Evolutionary conservation across 2,888 invertebrate genomes (phyloP).

Genomic region (Noctua fimbriata): DNA sequence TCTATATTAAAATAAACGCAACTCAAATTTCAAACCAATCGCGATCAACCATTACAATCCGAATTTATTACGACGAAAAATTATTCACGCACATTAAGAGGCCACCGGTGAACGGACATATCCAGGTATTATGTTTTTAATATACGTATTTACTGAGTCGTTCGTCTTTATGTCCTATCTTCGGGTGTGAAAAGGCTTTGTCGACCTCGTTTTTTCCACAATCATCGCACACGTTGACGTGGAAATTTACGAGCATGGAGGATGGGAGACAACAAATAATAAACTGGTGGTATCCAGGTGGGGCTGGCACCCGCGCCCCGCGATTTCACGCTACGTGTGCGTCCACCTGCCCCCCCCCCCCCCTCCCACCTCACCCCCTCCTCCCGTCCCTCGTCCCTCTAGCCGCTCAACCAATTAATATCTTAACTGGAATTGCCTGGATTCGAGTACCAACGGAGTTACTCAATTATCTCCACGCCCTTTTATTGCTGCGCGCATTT

Average conservation of each 20-base stretch:
- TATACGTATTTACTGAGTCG: conserved; percentile 78
- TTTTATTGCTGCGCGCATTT: conserved; percentile 80
- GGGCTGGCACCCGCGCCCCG: conserved; percentile 84
- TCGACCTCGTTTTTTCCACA: conserved; percentile 86
- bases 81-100: conserved; percentile 88
- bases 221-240: conserved; percentile 90
- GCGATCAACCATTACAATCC: conserved; percentile 87
- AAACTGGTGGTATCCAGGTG: conserved; percentile 86
- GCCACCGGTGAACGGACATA: conserved; percentile 76
- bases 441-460: conserved; percentile 74
- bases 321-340: conserved; percentile 90
- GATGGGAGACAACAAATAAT: conserved; percentile 90
- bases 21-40: conserved; percentile 85
- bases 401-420: conserved; percentile 84
- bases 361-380: conserved; percentile 57
- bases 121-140: conserved; percentile 77
- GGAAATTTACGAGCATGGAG: conserved; percentile 90
- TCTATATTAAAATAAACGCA: conserved; percentile 82
- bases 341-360: conserved; percentile 72
- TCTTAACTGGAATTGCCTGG: conserved; percentile 85
- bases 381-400: conserved; percentile 60
- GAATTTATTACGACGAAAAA: conserved; percentile 89
- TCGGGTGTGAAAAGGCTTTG: conserved; percentile 88
- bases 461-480: conserved; percentile 77
- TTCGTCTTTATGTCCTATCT: conserved; percentile 83